Evolutionary conservation across 2,113 vertebrate genomes (phyloP), one percentile per base, ranked within the genome.

Genomic region (Poeciliopsis occidentalis): DNA sequence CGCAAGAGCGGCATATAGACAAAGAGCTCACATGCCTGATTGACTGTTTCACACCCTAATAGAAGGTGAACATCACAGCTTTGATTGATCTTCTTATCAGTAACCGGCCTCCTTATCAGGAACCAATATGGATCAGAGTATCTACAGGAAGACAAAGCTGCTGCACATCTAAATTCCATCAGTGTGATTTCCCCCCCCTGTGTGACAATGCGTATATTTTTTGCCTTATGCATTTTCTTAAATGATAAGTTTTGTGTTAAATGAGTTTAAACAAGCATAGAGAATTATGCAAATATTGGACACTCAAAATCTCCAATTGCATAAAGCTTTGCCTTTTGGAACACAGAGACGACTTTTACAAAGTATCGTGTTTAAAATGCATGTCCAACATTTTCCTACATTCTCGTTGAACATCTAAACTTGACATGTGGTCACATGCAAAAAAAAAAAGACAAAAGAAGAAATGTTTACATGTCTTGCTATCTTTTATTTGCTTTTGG

Each of bases 11-110:
- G 17, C 73, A 60, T 79, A 76, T 67, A 79, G 85, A 83, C 86
- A 71, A 82, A 80, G 76, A 61, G 80, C 76, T 79, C 82, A 84
- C 79, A 79, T 65, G 79, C 83, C 47, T 82, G 87, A 92, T 82
- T 87, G 91, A 87, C 81, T 51, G 73, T 51, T 79, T 85, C 78
- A 85, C 81, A 69, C 76, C 34, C 68, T 80, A 79, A 76, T 72
- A 41, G 64, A 81, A 72, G 84, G 83, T 17, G 26, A 78, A 82
- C 83, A 78, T 73, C 74, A 39, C 81, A 12, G 80, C 64, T 69
- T 15, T 0, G 34, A 88, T 86, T 80, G 78, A 90, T 90, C 85
- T 64, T 71, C 15, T 32, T 85, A 86, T 88, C 88, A 84, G 82
- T 88, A 74, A 78, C 34, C 10, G 34, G 34, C 34, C 85, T 64